Conservation (phyloP, 2,888 invertebrate species). For the Drosophila nigricruria region DNA sequence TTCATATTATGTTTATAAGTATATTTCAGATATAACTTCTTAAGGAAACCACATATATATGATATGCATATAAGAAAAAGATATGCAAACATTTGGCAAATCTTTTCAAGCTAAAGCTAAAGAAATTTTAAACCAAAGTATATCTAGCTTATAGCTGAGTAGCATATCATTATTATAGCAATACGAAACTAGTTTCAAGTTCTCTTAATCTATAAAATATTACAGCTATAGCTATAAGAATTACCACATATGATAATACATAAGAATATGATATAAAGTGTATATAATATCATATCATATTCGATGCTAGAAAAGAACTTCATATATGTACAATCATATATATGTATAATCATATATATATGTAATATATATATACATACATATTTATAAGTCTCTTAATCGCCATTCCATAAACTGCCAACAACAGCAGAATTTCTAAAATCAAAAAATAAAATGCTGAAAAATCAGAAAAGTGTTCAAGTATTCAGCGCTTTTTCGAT, state of each 20-base stretch:
- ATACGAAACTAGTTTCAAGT: background rate
- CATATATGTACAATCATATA: slow-evolving; percentile 1
- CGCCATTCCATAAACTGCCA: slow-evolving; percentile 8
- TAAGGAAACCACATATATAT: no score
- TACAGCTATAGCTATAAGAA: background rate
- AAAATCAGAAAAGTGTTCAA: slow-evolving; percentile 19
- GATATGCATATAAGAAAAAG: background rate
- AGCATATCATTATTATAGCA: background rate
- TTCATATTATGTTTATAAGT: no score
- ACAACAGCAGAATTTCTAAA: slow-evolving; percentile 44
- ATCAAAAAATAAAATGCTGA: slow-evolving; percentile 46
- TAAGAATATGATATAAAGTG: background rate
- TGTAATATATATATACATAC: background rate
- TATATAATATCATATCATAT: background rate
- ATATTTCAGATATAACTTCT: no score
- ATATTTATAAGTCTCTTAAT: background rate
- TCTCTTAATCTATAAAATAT: background rate
- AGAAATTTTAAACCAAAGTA: background rate
- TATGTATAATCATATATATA: background rate
- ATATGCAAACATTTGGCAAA: background rate
- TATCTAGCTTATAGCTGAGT: background rate
- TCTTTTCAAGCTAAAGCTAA: background rate
- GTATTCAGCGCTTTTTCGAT: slow-evolving; percentile 26
- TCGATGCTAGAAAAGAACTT: background rate
- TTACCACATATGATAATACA: background rate